Percentiles rank a stretch among this genome's conserved stretches.
phyloP scores from a whole-genome alignment of 2,888 invertebrate genomes.

The Polymixis lichenea region DNA sequence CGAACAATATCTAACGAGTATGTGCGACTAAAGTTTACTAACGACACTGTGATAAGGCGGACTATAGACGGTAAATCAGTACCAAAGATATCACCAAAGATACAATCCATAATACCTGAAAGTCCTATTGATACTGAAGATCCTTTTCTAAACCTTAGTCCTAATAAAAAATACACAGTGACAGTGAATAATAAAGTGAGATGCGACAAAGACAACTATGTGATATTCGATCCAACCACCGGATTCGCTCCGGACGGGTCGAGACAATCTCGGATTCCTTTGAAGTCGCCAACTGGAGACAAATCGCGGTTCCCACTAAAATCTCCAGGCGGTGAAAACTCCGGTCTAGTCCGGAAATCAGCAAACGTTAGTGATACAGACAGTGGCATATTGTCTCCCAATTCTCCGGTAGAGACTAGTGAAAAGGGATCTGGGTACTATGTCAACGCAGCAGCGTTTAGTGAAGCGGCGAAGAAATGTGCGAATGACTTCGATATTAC shows the following conservation, averaged over 20 bases:
- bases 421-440: slow-evolving; percentile 81
- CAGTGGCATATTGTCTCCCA: slow-evolving; percentile 92
- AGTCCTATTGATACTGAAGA: slow-evolving; percentile 88
- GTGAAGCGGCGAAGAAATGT: slow-evolving; percentile 81
- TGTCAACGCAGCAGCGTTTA: slow-evolving; percentile 85
- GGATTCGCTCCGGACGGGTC: slow-evolving; percentile 84
- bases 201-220: slow-evolving; percentile 89
- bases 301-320: slow-evolving; percentile 82
- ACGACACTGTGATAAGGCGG: slow-evolving; percentile 85
- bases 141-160: slow-evolving; percentile 87
- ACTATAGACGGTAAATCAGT: slow-evolving; percentile 87
- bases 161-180: slow-evolving; percentile 89
- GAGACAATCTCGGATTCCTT: slow-evolving; percentile 77
- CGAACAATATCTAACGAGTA: slow-evolving; percentile 90
- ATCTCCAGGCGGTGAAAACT: slow-evolving; percentile 81
- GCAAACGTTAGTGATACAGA: slow-evolving; percentile 91
- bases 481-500: slow-evolving; percentile 82
- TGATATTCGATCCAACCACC: slow-evolving; percentile 87
- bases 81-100: slow-evolving; percentile 88
- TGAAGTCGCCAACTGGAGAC: slow-evolving; percentile 79
- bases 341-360: slow-evolving; percentile 78
- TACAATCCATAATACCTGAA: slow-evolving; percentile 89
- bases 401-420: slow-evolving; percentile 90
- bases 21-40: slow-evolving; percentile 85
- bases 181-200: slow-evolving; percentile 88